These are phyloP conservation scores for Coendou prehensilis DNA, from an alignment of 2,797 vertebrate genomes.

Conservation along the genomic window DNA sequence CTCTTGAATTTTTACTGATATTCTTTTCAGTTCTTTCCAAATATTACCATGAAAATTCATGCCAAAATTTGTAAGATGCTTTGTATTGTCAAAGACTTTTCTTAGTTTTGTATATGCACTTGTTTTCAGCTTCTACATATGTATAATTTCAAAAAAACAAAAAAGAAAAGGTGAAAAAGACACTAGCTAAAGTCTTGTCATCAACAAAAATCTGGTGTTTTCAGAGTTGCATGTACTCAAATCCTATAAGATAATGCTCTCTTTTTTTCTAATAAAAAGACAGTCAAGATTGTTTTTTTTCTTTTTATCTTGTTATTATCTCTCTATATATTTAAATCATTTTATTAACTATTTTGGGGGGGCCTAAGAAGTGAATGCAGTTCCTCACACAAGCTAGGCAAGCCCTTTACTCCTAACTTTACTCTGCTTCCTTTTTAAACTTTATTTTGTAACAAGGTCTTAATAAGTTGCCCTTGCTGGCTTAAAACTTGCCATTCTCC, in stretches of 20 bases:
- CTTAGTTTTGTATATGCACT: conserved; percentile 54
- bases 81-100: conserved; percentile 58
- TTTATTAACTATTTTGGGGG: background rate
- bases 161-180: background rate
- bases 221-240: conserved; percentile 73
- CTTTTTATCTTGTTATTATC: conserved; percentile 65
- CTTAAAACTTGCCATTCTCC: background rate
- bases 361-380: background rate
- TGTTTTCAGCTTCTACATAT: conserved; percentile 60
- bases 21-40: conserved; percentile 5
- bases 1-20: conserved; percentile 46
- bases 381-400: background rate
- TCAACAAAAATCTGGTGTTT: conserved; percentile 62
- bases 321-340: background rate
- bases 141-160: background rate
- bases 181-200: conserved; percentile 61
- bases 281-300: background rate
- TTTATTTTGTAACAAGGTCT: background rate
- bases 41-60: background rate
- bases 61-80: conserved; percentile 24
- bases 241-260: conserved; percentile 43
- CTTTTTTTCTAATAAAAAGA: conserved; percentile 48
- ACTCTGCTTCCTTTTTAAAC: background rate
- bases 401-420: background rate
- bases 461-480: background rate